phyloP scores from a whole-genome alignment of 2,888 invertebrate genomes.

The Neria commutata region DNA sequence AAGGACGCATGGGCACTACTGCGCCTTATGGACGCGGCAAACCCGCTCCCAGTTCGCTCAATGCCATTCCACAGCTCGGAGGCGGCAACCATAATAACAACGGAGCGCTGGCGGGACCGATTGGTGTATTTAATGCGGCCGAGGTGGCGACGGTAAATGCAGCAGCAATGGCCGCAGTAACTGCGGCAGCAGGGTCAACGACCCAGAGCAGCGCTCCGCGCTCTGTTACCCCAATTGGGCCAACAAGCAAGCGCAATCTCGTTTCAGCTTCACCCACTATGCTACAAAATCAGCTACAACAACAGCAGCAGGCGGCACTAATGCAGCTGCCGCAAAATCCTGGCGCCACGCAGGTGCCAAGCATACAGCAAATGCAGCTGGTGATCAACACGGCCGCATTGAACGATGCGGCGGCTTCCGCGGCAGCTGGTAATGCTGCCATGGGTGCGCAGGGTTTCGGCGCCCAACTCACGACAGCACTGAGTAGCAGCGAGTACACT shows the following conservation, averaged over 20 bases:
- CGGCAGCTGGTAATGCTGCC: constrained; percentile 23
- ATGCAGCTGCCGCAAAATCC: constrained; percentile 29
- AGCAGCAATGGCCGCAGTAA: constrained; percentile 47
- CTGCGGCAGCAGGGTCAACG: constrained; percentile 34
- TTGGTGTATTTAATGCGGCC: constrained; percentile 60
- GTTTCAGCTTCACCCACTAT: background rate
- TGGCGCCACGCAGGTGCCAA: constrained; percentile 40
- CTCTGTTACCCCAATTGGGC: constrained; percentile 59
- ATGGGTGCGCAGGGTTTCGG: constrained; percentile 41
- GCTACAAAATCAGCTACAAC: constrained; percentile 25
- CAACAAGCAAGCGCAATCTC: constrained; percentile 20
- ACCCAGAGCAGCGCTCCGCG: constrained; percentile 31
- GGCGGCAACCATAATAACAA: constrained; percentile 41
- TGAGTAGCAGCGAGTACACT: constrained; percentile 76
- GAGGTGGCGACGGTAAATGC: constrained; percentile 55
- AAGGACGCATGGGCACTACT: constrained; percentile 45
- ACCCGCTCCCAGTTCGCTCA: constrained; percentile 39
- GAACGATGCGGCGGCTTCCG: constrained; percentile 36
- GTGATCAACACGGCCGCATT: constrained; percentile 44
- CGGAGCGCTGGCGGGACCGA: constrained; percentile 57
- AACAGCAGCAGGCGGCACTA: constrained; percentile 13
- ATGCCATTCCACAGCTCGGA: constrained; percentile 39
- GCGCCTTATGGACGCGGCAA: constrained; percentile 54
- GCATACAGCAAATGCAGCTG: constrained; percentile 40
- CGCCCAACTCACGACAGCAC: constrained; percentile 52